phyloP scores from a whole-genome alignment of 2,888 invertebrate genomes.

The Eilema depressum region DNA sequence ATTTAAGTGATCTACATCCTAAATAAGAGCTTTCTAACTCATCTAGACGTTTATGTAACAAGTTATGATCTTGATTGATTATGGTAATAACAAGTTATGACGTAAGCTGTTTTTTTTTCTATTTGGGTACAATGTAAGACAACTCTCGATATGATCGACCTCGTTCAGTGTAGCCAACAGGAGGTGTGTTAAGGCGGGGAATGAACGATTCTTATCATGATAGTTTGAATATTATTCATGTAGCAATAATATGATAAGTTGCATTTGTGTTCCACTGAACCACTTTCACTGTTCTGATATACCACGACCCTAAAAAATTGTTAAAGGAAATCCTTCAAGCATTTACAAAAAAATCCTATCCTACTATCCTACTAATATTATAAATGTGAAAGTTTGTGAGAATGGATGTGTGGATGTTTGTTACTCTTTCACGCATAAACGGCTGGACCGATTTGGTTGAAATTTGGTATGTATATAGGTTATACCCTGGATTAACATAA shows the following conservation, averaged over 20 bases:
- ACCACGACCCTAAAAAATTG: not conserved
- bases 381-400: too few relatives aligned
- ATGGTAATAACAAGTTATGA: slow-evolving; percentile 77
- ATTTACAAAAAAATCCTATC: not conserved
- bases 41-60: slow-evolving; percentile 71
- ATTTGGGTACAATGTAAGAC: slow-evolving; percentile 66
- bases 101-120: slow-evolving; percentile 68
- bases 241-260: slow-evolving; percentile 28
- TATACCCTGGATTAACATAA: too few relatives aligned
- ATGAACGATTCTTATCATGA: slow-evolving; percentile 67
- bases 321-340: not conserved
- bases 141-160: slow-evolving; percentile 66
- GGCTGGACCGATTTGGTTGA: too few relatives aligned
- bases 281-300: slow-evolving; percentile 46
- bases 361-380: too few relatives aligned
- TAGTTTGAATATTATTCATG: slow-evolving; percentile 67
- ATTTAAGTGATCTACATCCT: slow-evolving; percentile 60
- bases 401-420: too few relatives aligned
- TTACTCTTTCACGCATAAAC: too few relatives aligned
- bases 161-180: slow-evolving; percentile 65
- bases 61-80: slow-evolving; percentile 81
- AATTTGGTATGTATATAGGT: too few relatives aligned
- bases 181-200: slow-evolving; percentile 62
- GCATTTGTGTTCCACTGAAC: slow-evolving; percentile 32
- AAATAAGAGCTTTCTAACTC: slow-evolving; percentile 71